Conservation (phyloP, 2,888 invertebrate genomes). For the Eudasyphora cyanicolor region DNA sequence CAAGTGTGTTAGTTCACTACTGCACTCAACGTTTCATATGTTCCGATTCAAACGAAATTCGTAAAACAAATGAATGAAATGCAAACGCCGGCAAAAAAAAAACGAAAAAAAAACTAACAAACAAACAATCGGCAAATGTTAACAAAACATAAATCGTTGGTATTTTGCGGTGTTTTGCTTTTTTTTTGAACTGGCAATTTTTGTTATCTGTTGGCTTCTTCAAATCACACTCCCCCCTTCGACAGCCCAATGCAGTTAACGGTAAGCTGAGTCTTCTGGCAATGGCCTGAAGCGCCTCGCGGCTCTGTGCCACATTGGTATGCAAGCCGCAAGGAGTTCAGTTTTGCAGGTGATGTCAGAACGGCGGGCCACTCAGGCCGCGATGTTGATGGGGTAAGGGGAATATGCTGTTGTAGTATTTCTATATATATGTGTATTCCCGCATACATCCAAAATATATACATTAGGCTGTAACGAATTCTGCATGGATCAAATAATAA, state of each 20-base stretch:
- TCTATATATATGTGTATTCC: no score
- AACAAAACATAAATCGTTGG: slow-evolving; percentile 20
- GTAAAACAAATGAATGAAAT: slow-evolving; percentile 47
- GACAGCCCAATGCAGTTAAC: background rate
- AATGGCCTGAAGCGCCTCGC: background rate
- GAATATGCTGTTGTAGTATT: no score
- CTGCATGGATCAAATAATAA: no score
- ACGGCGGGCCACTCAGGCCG: background rate
- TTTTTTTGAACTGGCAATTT: background rate
- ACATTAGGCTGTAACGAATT: no score
- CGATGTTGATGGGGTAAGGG: background rate
- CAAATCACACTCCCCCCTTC: background rate
- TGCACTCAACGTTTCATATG: no score
- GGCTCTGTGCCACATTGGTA: background rate
- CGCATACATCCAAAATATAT: no score
- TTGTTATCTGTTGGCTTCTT: background rate
- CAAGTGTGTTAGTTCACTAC: no score
- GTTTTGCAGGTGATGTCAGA: background rate
- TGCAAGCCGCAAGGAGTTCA: background rate
- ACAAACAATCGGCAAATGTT: slow-evolving; percentile 32
- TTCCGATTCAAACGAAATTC: slow-evolving; percentile 38
- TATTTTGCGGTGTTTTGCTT: background rate
- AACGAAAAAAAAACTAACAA: background rate
- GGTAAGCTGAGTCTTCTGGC: no score
- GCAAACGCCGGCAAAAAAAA: slow-evolving; percentile 50